Evolutionary conservation across 2,113 vertebrate species (phyloP).

Genomic region (Poeciliopsis retropinna): DNA sequence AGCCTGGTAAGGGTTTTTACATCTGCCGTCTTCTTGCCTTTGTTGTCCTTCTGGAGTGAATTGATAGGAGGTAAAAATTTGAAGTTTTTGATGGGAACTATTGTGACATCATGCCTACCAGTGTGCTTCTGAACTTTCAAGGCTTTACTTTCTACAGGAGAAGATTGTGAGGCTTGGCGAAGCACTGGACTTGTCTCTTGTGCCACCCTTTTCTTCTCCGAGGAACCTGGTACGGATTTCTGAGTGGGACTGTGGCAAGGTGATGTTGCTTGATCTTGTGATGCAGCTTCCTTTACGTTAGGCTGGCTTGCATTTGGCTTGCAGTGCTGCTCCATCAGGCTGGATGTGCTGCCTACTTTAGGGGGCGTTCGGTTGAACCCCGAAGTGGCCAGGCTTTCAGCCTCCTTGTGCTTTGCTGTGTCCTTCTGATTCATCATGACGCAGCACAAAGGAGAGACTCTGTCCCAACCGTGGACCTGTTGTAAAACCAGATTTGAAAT

Average conservation of each 20-base stretch:
- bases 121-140: constrained; percentile 38
- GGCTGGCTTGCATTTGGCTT: constrained; percentile 10
- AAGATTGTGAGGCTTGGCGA: constrained; percentile 22
- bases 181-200: constrained; percentile 6
- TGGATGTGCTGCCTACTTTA: constrained; percentile 24
- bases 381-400: constrained; percentile 54
- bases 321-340: constrained; percentile 13
- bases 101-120: constrained; percentile 21
- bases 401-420: constrained; percentile 61
- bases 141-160: constrained; percentile 17
- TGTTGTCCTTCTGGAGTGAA: constrained; percentile 15
- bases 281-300: constrained; percentile 10
- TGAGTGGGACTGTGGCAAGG: background rate
- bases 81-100: constrained; percentile 67
- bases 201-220: background rate
- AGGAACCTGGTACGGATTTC: constrained; percentile 7
- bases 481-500: constrained; percentile 17
- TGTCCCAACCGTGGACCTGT: constrained; percentile 85
- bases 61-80: constrained; percentile 74
- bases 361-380: constrained; percentile 54
- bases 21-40: constrained; percentile 9
- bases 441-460: constrained; percentile 71
- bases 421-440: constrained; percentile 74
- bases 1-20: constrained; percentile 6
- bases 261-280: constrained; percentile 17